Evolutionary conservation across 2,888 invertebrate genomes (phyloP).

Genomic region (Spicauda simplicius): DNA sequence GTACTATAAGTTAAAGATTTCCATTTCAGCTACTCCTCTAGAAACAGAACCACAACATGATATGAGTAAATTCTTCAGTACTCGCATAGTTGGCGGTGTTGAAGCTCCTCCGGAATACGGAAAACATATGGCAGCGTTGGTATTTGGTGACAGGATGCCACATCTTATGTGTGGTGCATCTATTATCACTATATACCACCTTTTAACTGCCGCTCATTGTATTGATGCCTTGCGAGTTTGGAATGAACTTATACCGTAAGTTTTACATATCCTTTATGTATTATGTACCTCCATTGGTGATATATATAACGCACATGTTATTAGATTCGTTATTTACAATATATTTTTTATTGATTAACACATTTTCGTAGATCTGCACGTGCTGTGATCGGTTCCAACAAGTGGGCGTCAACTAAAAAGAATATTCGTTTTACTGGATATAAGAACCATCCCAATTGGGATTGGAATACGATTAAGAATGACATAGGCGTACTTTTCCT

Average conservation of each 20-base stretch:
- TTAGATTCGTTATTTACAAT: too few species aligned
- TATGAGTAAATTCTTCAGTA: neutral
- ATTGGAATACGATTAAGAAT: constrained; percentile 12
- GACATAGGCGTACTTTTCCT: constrained; percentile 11
- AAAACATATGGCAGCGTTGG: constrained; percentile 48
- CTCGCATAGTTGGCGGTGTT: constrained; percentile 22
- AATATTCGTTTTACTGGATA: constrained; percentile 18
- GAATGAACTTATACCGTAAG: constrained; percentile 20
- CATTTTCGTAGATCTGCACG: constrained; percentile 15
- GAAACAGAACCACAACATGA: constrained; percentile 7
- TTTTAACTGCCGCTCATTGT: constrained; percentile 55
- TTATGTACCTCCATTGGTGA: too few species aligned
- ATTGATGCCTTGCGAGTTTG: constrained; percentile 39
- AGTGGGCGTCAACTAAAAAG: constrained; percentile 17
- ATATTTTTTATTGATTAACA: too few species aligned
- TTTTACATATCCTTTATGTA: constrained; percentile 8
- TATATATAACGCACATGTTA: too few species aligned
- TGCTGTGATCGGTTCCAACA: constrained; percentile 18
- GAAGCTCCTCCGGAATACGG: constrained; percentile 24
- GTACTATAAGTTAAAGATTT: neutral
- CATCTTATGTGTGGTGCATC: constrained; percentile 47
- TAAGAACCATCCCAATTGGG: constrained; percentile 1
- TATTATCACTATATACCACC: constrained; percentile 39
- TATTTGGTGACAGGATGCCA: constrained; percentile 43
- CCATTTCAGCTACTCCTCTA: constrained; percentile 7